A percentile compares a stretch with the other conserved stretches of the same genome.
Evolutionary conservation across 2,888 invertebrate species (phyloP).

Genomic region (Conomelus anceps): DNA sequence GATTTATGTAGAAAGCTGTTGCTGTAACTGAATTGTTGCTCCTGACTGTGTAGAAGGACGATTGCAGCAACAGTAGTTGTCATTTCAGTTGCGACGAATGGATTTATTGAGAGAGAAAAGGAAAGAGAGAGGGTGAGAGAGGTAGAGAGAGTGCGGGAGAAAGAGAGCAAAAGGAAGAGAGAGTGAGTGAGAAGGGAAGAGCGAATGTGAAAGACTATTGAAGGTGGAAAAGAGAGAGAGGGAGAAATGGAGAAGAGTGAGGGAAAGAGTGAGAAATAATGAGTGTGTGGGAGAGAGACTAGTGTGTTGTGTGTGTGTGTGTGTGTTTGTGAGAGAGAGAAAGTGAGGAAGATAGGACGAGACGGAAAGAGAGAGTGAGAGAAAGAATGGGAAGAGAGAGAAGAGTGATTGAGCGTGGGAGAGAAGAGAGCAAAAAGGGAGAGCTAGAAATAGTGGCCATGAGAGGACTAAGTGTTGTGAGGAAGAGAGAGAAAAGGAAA

Average conservation of each 20-base stretch:
- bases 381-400: neutral
- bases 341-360: neutral
- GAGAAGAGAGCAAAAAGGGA: too few species aligned
- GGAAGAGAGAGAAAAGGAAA: too few species aligned
- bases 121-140: neutral
- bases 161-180: neutral
- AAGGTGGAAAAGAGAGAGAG: conserved; percentile 1
- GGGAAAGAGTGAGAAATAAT: too few species aligned
- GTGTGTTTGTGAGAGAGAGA: neutral
- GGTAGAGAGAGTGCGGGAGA: neutral
- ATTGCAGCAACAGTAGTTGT: neutral
- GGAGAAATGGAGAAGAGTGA: neutral
- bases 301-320: neutral
- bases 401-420: too few species aligned
- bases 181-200: neutral
- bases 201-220: neutral
- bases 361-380: neutral
- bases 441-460: too few species aligned
- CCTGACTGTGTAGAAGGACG: neutral
- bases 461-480: too few species aligned
- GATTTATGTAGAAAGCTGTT: too few species aligned
- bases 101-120: neutral
- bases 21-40: too few species aligned
- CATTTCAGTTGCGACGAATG: neutral
- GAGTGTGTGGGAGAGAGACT: neutral